Evolutionary conservation across 2,888 invertebrate genomes (phyloP), one percentile per base, ranked within the genome.

Genomic region (Xylocampa areola): DNA sequence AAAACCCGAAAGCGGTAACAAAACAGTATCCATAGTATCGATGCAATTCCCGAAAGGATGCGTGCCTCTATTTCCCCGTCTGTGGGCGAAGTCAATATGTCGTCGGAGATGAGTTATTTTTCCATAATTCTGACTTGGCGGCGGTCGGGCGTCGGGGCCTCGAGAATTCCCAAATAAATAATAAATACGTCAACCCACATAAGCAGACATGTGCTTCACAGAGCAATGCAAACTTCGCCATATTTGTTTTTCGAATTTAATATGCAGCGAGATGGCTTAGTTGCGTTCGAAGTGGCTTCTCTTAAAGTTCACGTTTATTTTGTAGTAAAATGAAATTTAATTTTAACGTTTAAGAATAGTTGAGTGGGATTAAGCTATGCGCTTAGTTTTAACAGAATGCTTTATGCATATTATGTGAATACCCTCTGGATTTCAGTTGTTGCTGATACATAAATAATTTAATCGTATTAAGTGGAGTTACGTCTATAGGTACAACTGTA

Each of bases 141-240:
- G 23, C 67, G 11, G 70, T 27, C 70, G 60, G 68, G 75, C 77
- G 68, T 60, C 78, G 82, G 77, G 80, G 83, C 83, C 80, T 60
- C 76, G 81, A 79, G 89, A 87, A 92, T 91, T 92, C 91, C 90
- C 92, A 91, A 92, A 93, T 92, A 93, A 92, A 92, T 93, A 93
- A 93, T 93, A 93, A 92, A 93, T 93, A 90, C 85, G 85, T 89
- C 91, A 87, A 80, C 80, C 80, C 70, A 58, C 44, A 74, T 61
- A 45, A 62, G 68, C 54, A 70, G 68, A 74, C 63, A 70, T 68
- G 57, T 40, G 51, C 41, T 39, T 50, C 72, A 76, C 72, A 77
- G 79, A 82, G 79, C 72, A 77, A 73, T 74, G 77, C 61, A 61
- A 76, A 79, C 80, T 71, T 61, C 68, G 71, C 48, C 68, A 65